A percentile compares a stretch with the other conserved stretches of the same genome.
Conservation (phyloP, 2,113 vertebrate genomes). For the Boulengeromyrus knoepffleri region DNA sequence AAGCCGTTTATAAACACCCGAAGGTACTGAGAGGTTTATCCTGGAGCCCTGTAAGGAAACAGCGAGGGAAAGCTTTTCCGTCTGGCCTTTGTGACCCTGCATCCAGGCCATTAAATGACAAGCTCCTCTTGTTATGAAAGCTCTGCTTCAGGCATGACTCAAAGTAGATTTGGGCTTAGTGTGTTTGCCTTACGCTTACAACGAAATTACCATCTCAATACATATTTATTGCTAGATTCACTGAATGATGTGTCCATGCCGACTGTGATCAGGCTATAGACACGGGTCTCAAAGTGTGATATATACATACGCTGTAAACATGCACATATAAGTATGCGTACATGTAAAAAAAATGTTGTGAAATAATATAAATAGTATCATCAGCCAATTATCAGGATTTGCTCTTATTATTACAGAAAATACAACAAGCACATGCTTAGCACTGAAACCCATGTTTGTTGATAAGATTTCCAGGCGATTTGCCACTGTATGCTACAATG, state of each 20-base stretch:
- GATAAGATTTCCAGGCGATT: constrained; percentile 19
- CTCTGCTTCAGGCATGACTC: not conserved
- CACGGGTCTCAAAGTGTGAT: not conserved
- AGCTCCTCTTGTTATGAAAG: constrained; percentile 2
- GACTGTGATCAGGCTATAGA: not conserved
- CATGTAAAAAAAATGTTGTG: not conserved
- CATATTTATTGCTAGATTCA: not conserved
- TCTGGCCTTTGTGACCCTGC: not conserved
- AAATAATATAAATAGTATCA: not conserved
- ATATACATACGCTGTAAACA: not conserved
- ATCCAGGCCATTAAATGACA: not conserved
- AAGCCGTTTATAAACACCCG: constrained; percentile 4
- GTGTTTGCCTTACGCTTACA: not conserved
- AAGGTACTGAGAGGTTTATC: not conserved
- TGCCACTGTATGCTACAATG: not conserved
- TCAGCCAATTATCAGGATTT: not conserved
- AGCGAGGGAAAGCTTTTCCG: not conserved
- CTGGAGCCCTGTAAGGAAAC: not conserved
- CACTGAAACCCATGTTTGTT: not conserved
- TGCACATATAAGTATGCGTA: not conserved
- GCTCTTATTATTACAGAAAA: not conserved
- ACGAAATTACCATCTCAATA: not conserved
- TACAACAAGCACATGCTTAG: not conserved
- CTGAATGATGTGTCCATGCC: not conserved
- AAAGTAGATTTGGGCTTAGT: not conserved